Evolutionary conservation across 2,113 vertebrate genomes (phyloP).

Genomic region (Chelonoidis abingdonii): DNA sequence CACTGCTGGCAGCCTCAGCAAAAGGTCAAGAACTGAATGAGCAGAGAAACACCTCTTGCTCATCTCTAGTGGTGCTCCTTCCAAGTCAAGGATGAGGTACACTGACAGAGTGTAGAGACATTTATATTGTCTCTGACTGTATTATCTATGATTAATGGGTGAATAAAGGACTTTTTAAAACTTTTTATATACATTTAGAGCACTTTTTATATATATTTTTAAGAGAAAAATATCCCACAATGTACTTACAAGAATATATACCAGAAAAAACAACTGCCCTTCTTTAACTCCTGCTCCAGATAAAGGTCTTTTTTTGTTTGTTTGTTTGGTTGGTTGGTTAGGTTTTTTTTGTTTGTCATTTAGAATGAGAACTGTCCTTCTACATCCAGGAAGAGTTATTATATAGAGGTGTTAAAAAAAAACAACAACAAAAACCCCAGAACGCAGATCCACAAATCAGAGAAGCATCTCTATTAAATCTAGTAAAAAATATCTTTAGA

Average conservation of each 20-base stretch:
- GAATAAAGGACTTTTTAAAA: not conserved
- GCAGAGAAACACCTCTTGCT: fast-evolving
- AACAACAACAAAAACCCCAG: not conserved
- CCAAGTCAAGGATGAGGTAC: too few species aligned
- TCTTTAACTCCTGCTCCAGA: not conserved
- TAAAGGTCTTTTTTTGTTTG: not conserved
- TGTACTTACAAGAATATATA: not conserved
- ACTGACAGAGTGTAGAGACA: not conserved
- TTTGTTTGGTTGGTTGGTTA: not conserved
- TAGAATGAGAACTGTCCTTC: not conserved
- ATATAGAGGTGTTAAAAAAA: not conserved
- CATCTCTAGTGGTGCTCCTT: too few species aligned
- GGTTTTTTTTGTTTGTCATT: not conserved
- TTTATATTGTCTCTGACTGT: not conserved
- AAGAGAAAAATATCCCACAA: not conserved
- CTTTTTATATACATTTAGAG: not conserved
- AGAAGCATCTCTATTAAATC: not conserved
- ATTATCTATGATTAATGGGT: not conserved
- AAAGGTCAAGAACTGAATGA: not conserved
- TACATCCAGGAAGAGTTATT: not conserved
- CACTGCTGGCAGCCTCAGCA: not conserved
- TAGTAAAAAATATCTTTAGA: not conserved
- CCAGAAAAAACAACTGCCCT: not conserved
- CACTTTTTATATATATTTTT: not conserved
- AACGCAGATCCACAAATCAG: not conserved